Percentiles rank a stretch among this genome's conserved stretches.
These are phyloP conservation scores for Tinamus guttatus DNA, from an alignment of 2,113 vertebrate species.

Conservation along the genomic window DNA sequence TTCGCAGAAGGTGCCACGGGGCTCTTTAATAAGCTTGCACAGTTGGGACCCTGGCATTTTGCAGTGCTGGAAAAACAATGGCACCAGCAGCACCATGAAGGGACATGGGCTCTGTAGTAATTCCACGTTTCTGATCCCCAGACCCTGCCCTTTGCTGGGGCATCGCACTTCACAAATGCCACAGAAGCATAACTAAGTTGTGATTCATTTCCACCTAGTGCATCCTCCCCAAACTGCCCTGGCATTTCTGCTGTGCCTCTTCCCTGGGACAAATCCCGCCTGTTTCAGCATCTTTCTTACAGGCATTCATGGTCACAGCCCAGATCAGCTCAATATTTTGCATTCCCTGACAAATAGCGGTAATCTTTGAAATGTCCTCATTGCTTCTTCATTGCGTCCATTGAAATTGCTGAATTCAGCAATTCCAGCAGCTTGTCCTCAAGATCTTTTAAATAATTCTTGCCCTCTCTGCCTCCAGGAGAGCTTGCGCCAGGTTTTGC, in stretches of 20 bases:
- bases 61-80: not conserved
- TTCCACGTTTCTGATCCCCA: not conserved
- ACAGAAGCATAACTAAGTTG: not conserved
- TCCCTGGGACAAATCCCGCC: not conserved
- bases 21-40: not conserved
- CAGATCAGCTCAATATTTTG: not conserved
- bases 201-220: not conserved
- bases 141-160: not conserved
- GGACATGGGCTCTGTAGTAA: not conserved
- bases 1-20: not conserved
- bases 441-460: not conserved
- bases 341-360: not conserved
- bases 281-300: not conserved
- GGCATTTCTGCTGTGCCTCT: not conserved
- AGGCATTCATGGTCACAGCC: not conserved
- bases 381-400: not conserved
- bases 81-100: not conserved
- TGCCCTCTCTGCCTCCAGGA: not conserved
- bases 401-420: not conserved
- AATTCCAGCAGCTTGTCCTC: too few species aligned
- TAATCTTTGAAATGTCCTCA: not conserved
- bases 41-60: not conserved
- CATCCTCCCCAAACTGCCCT: not conserved
- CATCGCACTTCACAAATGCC: rapidly evolving
- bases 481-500: not conserved